phyloP scores from a whole-genome alignment of 2,113 vertebrate genomes.

The Ahaetulla prasina region DNA sequence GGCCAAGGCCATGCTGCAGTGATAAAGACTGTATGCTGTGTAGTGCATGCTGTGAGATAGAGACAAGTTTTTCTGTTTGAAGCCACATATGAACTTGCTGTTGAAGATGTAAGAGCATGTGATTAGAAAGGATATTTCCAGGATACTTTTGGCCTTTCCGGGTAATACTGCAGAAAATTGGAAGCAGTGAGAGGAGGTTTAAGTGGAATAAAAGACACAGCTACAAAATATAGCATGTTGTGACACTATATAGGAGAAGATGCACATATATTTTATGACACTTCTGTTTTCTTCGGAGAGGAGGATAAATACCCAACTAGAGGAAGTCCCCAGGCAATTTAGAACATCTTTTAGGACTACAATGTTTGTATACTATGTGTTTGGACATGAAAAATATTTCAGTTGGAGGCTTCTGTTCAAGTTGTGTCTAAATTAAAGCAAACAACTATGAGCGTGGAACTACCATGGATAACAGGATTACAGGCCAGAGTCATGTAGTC shows the following conservation, averaged over 20 bases:
- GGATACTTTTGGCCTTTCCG: not conserved
- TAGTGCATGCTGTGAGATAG: not conserved
- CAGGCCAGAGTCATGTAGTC: not conserved
- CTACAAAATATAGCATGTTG: not conserved
- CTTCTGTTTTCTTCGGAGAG: not conserved
- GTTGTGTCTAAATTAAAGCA: not conserved
- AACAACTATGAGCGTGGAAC: not conserved
- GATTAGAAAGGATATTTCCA: not conserved
- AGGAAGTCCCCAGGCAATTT: not conserved
- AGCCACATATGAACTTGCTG: not conserved
- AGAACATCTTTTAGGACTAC: not conserved
- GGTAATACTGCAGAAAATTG: not conserved
- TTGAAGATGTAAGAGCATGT: not conserved
- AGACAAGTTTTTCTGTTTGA: not conserved
- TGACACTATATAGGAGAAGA: not conserved
- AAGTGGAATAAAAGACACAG: not conserved
- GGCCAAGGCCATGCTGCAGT: not conserved
- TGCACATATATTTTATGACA: not conserved
- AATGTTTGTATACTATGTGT: not conserved
- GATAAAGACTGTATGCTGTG: not conserved
- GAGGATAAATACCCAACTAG: not conserved
- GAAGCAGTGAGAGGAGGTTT: not conserved
- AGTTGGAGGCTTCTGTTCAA: not conserved
- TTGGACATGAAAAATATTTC: not conserved
- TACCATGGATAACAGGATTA: not conserved